Evolutionary conservation across 2,888 invertebrate genomes (phyloP).

Genomic region (Caenorhabditis wallacei): DNA sequence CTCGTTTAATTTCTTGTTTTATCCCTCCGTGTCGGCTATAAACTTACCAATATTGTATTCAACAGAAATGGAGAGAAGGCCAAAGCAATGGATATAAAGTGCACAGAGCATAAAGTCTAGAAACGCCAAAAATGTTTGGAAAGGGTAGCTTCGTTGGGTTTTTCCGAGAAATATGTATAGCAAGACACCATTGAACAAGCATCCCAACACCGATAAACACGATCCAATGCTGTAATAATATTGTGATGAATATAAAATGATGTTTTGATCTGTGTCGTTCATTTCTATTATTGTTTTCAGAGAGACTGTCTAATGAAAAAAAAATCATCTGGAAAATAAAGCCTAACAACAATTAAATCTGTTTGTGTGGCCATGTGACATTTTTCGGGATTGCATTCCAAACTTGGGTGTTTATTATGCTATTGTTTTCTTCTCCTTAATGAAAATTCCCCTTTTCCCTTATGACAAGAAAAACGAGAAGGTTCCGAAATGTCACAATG

Average conservation of each 20-base stretch:
- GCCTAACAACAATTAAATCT: conserved; percentile 41
- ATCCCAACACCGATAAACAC: conserved; percentile 70
- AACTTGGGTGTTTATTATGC: conserved; percentile 27
- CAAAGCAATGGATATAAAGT: conserved; percentile 71
- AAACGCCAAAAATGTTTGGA: conserved; percentile 73
- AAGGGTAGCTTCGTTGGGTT: conserved; percentile 60
- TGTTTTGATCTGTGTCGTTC: conserved; percentile 15
- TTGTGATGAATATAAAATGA: conserved; percentile 3
- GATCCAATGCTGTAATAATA: conserved; percentile 71
- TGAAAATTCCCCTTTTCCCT: conserved; percentile 13
- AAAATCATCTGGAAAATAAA: neutral
- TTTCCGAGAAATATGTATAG: conserved; percentile 70
- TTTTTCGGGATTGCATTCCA: neutral
- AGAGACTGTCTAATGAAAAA: conserved; percentile 39
- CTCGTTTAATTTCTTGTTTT: neutral
- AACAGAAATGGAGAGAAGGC: conserved; percentile 60
- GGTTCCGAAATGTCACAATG: conserved; percentile 23
- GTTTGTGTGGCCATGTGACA: conserved; percentile 35
- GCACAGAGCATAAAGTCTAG: conserved; percentile 75
- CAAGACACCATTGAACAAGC: conserved; percentile 70
- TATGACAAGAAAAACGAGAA: conserved; percentile 2
- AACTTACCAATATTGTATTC: conserved; percentile 60
- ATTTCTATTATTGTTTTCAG: conserved; percentile 31
- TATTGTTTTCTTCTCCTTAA: conserved; percentile 26
- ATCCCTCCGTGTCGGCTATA: conserved; percentile 6